A percentile compares a stretch with the other conserved stretches of the same genome.
Evolutionary conservation across 2,797 vertebrate species (phyloP).

Genomic region (Microcaecilia unicolor): DNA sequence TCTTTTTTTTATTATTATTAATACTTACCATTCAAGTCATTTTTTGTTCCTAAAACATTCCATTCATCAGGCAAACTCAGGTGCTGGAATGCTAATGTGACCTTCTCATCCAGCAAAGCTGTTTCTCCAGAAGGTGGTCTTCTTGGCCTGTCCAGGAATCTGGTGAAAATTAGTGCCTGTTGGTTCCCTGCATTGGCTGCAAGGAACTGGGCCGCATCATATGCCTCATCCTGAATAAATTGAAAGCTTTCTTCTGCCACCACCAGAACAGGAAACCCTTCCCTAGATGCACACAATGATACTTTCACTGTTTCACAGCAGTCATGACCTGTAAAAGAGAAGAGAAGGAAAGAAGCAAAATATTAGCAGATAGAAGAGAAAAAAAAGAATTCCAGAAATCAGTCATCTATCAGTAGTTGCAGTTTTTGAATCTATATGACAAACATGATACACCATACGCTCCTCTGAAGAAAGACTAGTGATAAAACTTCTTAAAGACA

Average conservation of each 20-base stretch:
- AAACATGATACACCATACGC: too few relatives aligned
- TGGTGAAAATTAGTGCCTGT: constrained; percentile 73
- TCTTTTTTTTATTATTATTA: too few relatives aligned
- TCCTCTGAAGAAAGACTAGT: too few relatives aligned
- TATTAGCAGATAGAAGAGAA: too few relatives aligned
- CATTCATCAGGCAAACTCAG: constrained; percentile 74
- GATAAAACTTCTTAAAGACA: too few relatives aligned
- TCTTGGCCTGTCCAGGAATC: constrained; percentile 75
- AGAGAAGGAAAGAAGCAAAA: not conserved
- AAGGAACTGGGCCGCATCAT: constrained; percentile 87
- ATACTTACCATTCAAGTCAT: constrained; percentile 45
- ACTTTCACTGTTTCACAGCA: constrained; percentile 85
- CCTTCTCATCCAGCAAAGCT: constrained; percentile 75
- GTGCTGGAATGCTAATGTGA: constrained; percentile 82
- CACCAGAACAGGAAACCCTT: constrained; percentile 48
- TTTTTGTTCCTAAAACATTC: constrained; percentile 74
- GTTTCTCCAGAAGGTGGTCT: constrained; percentile 73
- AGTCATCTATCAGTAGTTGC: too few relatives aligned
- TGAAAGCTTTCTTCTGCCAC: constrained; percentile 71
- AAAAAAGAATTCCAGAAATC: too few relatives aligned
- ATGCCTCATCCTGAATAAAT: constrained; percentile 86
- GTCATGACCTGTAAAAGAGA: constrained; percentile 69
- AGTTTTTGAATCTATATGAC: too few relatives aligned
- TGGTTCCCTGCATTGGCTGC: constrained; percentile 74
- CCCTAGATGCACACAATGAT: constrained; percentile 67